These are phyloP conservation scores for Pocillopora verrucosa DNA, from an alignment of 64 coral and sea anemone genomes.

Conservation along the genomic window DNA sequence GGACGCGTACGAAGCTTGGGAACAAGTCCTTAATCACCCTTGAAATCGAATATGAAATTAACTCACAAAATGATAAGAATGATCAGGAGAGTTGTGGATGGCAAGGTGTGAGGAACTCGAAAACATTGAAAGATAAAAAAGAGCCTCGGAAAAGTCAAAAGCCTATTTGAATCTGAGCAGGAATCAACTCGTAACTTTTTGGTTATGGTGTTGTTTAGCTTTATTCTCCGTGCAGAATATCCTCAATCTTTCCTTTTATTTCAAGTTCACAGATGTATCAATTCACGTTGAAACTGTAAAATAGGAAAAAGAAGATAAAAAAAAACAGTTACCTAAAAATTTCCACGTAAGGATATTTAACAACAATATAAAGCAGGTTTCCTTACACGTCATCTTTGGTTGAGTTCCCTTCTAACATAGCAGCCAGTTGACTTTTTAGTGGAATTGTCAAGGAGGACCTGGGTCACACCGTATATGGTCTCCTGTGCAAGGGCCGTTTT, in stretches of 20 bases:
- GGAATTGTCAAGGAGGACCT: conserved; percentile 48
- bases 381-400: conserved; percentile 81
- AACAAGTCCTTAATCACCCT: conserved; percentile 80
- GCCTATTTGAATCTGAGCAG: too few relatives aligned
- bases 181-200: not conserved
- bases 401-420: conserved; percentile 79
- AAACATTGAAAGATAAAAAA: too few relatives aligned
- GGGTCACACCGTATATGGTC: conserved; percentile 82
- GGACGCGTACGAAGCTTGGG: conserved; percentile 86
- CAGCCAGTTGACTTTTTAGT: conserved; percentile 68
- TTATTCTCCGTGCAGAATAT: too few relatives aligned
- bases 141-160: too few relatives aligned
- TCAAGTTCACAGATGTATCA: too few relatives aligned
- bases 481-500: conserved; percentile 95
- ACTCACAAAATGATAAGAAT: too few relatives aligned
- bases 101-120: too few relatives aligned
- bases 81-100: too few relatives aligned
- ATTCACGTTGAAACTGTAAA: too few relatives aligned
- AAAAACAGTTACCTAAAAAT: not conserved
- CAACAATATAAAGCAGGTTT: not conserved
- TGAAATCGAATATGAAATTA: not conserved
- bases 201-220: not conserved
- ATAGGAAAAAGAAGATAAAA: too few relatives aligned
- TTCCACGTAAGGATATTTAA: not conserved
- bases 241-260: too few relatives aligned